These are phyloP conservation scores for Anarhynchus alexandrinus DNA, from an alignment of 2,113 vertebrate genomes.

Conservation along the genomic window DNA sequence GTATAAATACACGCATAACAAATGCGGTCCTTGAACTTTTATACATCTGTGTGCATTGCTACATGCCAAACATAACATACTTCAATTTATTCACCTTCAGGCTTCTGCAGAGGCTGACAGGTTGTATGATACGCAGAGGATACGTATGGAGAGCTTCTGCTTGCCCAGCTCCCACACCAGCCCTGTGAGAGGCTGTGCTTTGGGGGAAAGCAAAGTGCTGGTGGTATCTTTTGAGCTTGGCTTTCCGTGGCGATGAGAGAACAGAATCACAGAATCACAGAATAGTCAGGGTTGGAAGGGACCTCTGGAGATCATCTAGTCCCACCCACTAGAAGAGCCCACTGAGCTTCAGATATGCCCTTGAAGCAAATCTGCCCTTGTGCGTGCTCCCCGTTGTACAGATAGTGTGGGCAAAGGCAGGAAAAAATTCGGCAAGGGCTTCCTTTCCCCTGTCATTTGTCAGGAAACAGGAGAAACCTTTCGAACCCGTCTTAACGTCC, in stretches of 20 bases:
- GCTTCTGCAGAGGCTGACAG: neutral
- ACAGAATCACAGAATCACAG: no score
- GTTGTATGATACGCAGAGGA: neutral
- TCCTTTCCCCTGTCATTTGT: neutral
- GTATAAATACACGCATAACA: slow-evolving; percentile 27
- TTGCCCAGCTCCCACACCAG: neutral
- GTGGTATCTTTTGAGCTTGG: neutral
- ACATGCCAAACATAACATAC: slow-evolving; percentile 24
- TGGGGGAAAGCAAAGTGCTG: neutral
- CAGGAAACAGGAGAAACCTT: neutral
- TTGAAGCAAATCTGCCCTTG: neutral
- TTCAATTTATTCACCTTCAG: slow-evolving; percentile 7
- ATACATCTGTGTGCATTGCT: neutral
- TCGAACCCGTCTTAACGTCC: neutral
- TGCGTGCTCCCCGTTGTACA: neutral
- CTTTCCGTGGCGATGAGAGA: neutral
- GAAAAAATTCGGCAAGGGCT: neutral
- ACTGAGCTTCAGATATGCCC: neutral
- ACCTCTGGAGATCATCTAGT: no score
- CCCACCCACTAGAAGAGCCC: neutral
- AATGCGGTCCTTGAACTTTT: slow-evolving; percentile 44
- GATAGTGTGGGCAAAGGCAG: neutral
- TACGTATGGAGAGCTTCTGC: neutral
- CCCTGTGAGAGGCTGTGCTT: neutral
- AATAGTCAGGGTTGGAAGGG: no score